These are phyloP conservation scores for Peromyscus melanophrys DNA, from an alignment of 2,797 vertebrate genomes.

Conservation along the genomic window DNA sequence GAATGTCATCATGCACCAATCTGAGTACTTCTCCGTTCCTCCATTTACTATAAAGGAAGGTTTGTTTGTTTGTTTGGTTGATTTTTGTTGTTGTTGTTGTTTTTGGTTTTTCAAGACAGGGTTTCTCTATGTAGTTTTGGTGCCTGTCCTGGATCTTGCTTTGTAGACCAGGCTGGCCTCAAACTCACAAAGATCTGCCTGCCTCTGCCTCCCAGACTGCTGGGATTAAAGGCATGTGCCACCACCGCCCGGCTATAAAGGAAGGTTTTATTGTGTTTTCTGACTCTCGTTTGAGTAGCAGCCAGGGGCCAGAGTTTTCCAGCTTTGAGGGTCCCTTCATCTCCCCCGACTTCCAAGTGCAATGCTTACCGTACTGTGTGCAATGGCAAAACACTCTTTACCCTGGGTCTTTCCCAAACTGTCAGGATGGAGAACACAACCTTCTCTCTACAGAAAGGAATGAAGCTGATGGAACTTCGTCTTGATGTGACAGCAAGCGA, in stretches of 20 bases:
- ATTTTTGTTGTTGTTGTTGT: too few relatives aligned
- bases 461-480: conserved; percentile 65
- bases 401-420: conserved; percentile 38
- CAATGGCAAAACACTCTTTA: conserved; percentile 25
- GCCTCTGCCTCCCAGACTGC: too few relatives aligned
- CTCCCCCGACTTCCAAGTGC: background rate
- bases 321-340: background rate
- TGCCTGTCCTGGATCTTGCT: too few relatives aligned
- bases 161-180: too few relatives aligned
- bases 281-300: background rate
- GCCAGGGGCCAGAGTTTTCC: background rate
- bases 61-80: background rate
- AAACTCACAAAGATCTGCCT: too few relatives aligned
- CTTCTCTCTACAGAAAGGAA: conserved; percentile 66
- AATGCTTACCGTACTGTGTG: background rate
- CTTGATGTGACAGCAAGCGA: conserved; percentile 73
- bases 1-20: background rate
- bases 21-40: background rate
- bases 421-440: conserved; percentile 45
- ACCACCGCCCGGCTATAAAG: too few relatives aligned
- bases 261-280: conserved; percentile 23
- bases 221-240: too few relatives aligned
- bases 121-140: too few relatives aligned
- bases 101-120: too few relatives aligned
- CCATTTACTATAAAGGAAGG: conserved; percentile 12